These are phyloP conservation scores for Bombus ignitus DNA, from an alignment of 1,140 invertebrate genomes.

Conservation along the genomic window DNA sequence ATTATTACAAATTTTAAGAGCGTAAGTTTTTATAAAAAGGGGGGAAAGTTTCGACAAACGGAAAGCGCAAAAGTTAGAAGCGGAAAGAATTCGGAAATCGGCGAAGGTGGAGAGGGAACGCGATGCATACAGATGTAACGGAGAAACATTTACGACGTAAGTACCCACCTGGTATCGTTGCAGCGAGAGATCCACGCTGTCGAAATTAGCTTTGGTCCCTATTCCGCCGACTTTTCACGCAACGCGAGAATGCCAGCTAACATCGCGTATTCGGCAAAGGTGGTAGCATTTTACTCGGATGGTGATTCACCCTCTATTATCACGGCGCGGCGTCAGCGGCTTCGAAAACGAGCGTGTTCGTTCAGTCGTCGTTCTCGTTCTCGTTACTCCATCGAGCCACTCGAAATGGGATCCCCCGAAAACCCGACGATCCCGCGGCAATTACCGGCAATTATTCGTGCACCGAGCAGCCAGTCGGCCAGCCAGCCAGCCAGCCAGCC, in stretches of 20 bases:
- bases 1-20: too few species aligned
- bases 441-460: constrained; percentile 44
- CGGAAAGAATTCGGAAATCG: neutral
- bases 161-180: constrained; percentile 35
- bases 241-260: constrained; percentile 55
- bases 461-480: neutral
- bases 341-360: constrained; percentile 3
- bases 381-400: constrained; percentile 5
- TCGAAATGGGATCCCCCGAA: neutral
- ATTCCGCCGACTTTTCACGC: constrained; percentile 53
- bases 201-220: constrained; percentile 1
- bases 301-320: constrained; percentile 32
- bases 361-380: neutral
- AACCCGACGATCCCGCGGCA: constrained; percentile 18
- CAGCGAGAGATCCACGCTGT: neutral
- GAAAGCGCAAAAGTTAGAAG: neutral
- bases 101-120: neutral
- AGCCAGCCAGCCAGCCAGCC: neutral
- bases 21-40: too few species aligned
- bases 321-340: neutral
- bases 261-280: constrained; percentile 30
- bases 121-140: neutral
- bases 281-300: constrained; percentile 18
- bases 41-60: too few species aligned
- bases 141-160: too few species aligned